Percentiles rank a stretch among this genome's conserved stretches.
Evolutionary conservation across 2,797 vertebrate genomes (phyloP).

Genomic region (Linurgus olivaceus): DNA sequence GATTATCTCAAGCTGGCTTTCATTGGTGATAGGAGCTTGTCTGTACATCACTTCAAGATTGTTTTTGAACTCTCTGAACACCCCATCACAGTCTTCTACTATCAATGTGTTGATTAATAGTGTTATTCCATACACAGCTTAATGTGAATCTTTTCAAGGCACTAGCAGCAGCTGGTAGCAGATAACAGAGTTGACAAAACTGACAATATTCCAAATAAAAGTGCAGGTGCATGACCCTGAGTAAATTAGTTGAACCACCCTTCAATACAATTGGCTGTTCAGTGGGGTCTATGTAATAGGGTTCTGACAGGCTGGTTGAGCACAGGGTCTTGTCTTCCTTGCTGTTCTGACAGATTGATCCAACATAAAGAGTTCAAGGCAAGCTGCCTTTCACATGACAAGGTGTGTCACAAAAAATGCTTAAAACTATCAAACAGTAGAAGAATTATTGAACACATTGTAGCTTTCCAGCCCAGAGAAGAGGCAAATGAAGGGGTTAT

Average conservation of each 20-base stretch:
- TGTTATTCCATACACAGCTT: neutral
- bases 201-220: neutral
- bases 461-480: neutral
- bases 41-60: neutral
- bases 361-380: neutral
- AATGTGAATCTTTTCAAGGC: neutral
- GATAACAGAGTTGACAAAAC: neutral
- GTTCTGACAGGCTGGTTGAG: neutral
- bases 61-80: neutral
- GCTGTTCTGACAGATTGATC: neutral
- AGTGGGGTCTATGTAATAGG: fast-evolving
- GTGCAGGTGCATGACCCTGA: neutral
- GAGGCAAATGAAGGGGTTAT: neutral
- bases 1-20: neutral
- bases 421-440: neutral
- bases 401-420: neutral
- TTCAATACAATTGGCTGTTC: neutral
- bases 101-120: neutral
- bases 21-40: neutral
- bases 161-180: neutral
- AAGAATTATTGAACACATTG: neutral
- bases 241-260: neutral
- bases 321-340: neutral
- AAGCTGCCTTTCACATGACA: neutral
- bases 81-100: neutral